These are phyloP conservation scores for Naso thynnoides DNA, from an alignment of 2,797 vertebrate genomes.

Conservation along the genomic window DNA sequence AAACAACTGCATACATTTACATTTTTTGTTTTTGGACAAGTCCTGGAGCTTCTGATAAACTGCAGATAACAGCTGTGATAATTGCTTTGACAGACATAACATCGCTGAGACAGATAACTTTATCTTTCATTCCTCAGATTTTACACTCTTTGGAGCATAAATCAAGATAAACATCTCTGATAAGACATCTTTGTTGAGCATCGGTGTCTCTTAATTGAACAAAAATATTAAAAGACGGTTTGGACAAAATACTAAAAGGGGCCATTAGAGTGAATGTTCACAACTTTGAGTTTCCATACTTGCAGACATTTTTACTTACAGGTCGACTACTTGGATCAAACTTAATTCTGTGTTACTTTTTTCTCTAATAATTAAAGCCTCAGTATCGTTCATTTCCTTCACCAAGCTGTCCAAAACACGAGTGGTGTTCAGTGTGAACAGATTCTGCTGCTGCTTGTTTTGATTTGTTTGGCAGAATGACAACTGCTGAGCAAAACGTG, in stretches of 20 bases:
- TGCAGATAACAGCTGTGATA: slow-evolving; percentile 71
- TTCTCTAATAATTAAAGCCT: slow-evolving; percentile 56
- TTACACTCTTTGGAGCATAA: slow-evolving; percentile 67
- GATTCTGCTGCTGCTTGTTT: slow-evolving; percentile 7
- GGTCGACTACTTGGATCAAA: slow-evolving; percentile 45
- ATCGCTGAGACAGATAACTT: slow-evolving; percentile 76
- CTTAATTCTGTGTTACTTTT: slow-evolving; percentile 67
- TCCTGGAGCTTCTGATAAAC: slow-evolving; percentile 52
- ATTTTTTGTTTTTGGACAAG: background rate
- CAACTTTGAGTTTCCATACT: slow-evolving; percentile 21
- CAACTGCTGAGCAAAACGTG: background rate
- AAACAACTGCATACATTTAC: background rate
- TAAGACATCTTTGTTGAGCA: slow-evolving; percentile 62
- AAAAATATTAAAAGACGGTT: slow-evolving; percentile 37
- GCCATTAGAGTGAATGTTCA: background rate
- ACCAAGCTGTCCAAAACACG: slow-evolving; percentile 43
- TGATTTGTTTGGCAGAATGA: background rate
- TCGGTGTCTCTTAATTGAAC: slow-evolving; percentile 31
- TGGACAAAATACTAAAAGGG: slow-evolving; percentile 55
- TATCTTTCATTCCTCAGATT: slow-evolving; percentile 76
- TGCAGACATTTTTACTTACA: background rate
- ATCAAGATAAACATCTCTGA: slow-evolving; percentile 70
- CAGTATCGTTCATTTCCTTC: slow-evolving; percentile 50
- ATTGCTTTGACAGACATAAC: slow-evolving; percentile 68
- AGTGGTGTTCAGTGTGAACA: slow-evolving; percentile 69